Base-by-base conservation (phyloP, 1,140 invertebrate genomes). In the Drepana arcuata region DNA sequence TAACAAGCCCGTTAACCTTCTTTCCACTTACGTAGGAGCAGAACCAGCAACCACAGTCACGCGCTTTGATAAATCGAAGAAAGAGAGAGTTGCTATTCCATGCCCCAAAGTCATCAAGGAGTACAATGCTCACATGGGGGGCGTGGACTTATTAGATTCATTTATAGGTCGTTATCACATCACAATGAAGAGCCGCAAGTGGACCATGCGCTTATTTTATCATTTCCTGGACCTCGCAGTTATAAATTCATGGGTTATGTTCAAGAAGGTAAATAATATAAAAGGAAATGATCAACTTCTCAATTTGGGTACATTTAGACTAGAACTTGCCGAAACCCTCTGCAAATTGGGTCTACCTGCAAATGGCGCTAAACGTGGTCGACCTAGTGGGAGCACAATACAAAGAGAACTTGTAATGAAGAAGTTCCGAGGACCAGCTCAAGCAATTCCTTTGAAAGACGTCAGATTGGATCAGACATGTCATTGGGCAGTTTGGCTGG, bases 181-280 rank as follows among this genome's bases (percentile, higher is more conserved):
- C 10, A 10, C 34, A 7, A 18, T 41, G 11, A 34, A 26, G 11
- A 13, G 24, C 2, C 23, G 30, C 7, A 37, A 45, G 14, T 29
- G 28, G 24, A 34, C 38, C 16, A 13, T 25, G 1, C 11, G 25
- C 9, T 24, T 45, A 34, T 45, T 45, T 28, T 45, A 34, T 24
- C 43, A 46, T 24, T 15, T 35, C 10, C 6, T 40, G 2, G 42
- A 45, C 23, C 30, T 46, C 10, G 9, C 6, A 2, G 24, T 14
- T 14, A 33, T 46, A 4, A 46, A 46, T 34, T 16, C 26, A 25
- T 34, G 34, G 29, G 1, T 38, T 16, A 24, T 41, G 21, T 49
- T 16, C 23, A 23, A n/a, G n/a, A n/a, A n/a, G n/a, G n/a, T n/a
- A n/a, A n/a, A n/a, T n/a, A n/a, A n/a, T n/a, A n/a, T n/a, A n/a